Evolutionary conservation across 64 coral and sea anemone genomes (phyloP).

Genomic region (Actinia tenebrosa): DNA sequence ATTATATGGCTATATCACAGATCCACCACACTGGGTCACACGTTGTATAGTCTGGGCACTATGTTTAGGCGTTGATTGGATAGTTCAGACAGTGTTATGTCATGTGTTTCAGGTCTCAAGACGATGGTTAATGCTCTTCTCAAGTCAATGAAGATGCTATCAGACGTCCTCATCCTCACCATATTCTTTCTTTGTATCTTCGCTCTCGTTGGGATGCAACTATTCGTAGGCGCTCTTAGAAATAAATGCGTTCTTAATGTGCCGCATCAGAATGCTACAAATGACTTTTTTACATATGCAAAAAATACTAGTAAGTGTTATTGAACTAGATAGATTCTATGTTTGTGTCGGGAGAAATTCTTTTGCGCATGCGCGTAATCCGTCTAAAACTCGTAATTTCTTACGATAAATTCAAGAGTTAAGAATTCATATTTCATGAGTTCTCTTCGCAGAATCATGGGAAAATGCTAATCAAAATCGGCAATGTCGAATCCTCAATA

Average conservation of each 20-base stretch:
- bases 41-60: no score
- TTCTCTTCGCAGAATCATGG: no score
- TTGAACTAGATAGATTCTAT: background rate
- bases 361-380: no score
- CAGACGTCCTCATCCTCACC: constrained; percentile 78
- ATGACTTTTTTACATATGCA: constrained; percentile 40
- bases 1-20: no score
- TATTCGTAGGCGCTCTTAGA: constrained; percentile 84
- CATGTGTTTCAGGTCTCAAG: constrained; percentile 60
- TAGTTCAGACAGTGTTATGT: background rate
- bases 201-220: constrained; percentile 88
- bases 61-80: no score
- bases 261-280: constrained; percentile 6
- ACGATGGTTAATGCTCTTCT: constrained; percentile 98
- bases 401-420: no score
- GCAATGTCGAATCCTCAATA: no score
- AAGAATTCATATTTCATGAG: no score
- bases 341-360: no score
- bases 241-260: constrained; percentile 69
- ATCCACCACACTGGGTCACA: no score
- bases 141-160: constrained; percentile 91
- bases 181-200: constrained; percentile 92
- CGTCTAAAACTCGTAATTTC: no score
- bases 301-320: constrained; percentile 63
- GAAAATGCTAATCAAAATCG: no score